Base-by-base conservation (phyloP, 2,888 invertebrate genomes). In the Pedicia rivosa region DNA sequence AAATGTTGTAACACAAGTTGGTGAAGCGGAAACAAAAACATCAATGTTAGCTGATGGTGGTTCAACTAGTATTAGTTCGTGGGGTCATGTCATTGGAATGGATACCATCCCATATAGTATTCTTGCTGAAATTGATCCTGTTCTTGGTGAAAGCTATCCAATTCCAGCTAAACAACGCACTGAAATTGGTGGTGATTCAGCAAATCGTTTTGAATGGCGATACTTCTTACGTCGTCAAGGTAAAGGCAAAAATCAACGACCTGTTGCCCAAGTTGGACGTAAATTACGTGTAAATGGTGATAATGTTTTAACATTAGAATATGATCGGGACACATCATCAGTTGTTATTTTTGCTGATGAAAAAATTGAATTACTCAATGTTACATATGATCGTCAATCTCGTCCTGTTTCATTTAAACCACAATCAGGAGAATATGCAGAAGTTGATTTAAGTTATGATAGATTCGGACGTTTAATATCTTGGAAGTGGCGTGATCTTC, bases 141-240 rank as follows among this genome's bases (percentile, higher is more conserved):
- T 88, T 3, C 57, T 90, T n/a, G 84, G 82, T 1, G 88, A 90
- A 59, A 87, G 84, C 49, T 88, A 87, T 52, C 90, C 88, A 0
- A 86, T 90, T 0, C 87, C 90, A 2, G 84, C 87, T 1, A 87
- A 88, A 52, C 88, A 90, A 55, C 73, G 80, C 40, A 86, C 83
- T 1, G 88, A 88, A 64, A 79, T 90, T 12, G 83, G 86, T 16
- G 86, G 88, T 1, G 90, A 91, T 52, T 58, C 90, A 37, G 87
- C 88, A 1, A 92, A 92, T 52, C 70, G 91, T 44, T 87, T 94
- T 50, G 94, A 95, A 62, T 95, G 94, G 94, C 71, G 91, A 27
- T 94, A 90, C 62, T 90, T 90, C 64, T 67, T 90, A 40, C 67
- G 88, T 34, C 74, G 84, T 43, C 71, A 75, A 64, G 47, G 75